A percentile compares a stretch with the other conserved stretches of the same genome.
Conservation (phyloP, 2,888 invertebrate species). For the Nowickia ferox region DNA sequence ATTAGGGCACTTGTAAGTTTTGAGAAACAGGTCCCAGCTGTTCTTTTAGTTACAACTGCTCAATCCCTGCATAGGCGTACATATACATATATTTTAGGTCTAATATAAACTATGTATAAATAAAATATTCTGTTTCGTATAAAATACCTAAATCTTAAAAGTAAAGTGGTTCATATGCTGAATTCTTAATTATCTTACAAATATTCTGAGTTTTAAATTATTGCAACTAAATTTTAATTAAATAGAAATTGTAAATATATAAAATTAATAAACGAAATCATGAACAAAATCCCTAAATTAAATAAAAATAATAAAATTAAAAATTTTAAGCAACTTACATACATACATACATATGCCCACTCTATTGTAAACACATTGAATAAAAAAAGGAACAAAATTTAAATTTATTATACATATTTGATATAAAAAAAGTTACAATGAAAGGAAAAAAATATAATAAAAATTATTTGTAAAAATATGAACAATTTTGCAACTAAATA, state of each 20-base stretch:
- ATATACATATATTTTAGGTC: too few relatives aligned
- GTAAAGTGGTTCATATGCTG: neutral
- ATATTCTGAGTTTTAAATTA: conserved; percentile 35
- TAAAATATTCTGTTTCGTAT: neutral
- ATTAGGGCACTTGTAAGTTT: neutral
- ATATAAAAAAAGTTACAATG: conserved; percentile 35
- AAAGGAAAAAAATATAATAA: conserved; percentile 31
- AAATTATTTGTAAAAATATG: conserved; percentile 33
- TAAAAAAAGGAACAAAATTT: conserved; percentile 38
- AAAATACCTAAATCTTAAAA: neutral
- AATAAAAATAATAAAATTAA: conserved; percentile 9
- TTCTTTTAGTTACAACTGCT: too few relatives aligned
- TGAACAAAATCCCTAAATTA: conserved; percentile 51
- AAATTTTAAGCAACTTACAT: conserved; percentile 21
- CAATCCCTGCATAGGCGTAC: too few relatives aligned
- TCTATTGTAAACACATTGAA: conserved; percentile 32
- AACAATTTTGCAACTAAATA: conserved; percentile 46
- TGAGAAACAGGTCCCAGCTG: neutral
- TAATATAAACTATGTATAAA: too few relatives aligned
- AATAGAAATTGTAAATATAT: conserved; percentile 40
- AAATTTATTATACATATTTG: conserved; percentile 27
- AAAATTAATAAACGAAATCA: conserved; percentile 14
- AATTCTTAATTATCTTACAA: conserved; percentile 22
- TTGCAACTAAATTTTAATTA: conserved; percentile 9
- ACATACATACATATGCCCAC: conserved; percentile 14